phyloP scores from a whole-genome alignment of 2,888 invertebrate species.

The Dugesia japonica region DNA sequence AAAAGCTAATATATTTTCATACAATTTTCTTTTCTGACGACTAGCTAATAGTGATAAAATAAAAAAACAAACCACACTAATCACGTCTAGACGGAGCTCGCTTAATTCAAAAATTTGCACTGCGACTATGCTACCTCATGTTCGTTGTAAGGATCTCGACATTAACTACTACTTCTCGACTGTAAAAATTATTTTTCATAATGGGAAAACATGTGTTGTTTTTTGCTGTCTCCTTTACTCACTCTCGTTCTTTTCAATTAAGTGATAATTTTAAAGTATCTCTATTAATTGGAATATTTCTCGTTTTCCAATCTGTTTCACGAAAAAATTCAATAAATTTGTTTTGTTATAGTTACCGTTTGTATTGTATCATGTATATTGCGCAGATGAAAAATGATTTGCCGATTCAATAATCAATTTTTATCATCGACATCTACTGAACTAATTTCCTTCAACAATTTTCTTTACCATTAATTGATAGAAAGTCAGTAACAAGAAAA shows the following conservation, averaged over 20 bases:
- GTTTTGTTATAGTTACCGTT: no score
- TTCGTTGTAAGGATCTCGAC: background rate
- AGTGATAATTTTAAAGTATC: background rate
- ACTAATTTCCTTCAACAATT: no score
- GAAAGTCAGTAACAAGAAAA: no score
- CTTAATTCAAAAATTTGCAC: background rate
- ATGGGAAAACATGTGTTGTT: background rate
- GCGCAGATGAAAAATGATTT: no score
- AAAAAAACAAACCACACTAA: slow-evolving; percentile 4
- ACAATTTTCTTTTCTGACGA: background rate
- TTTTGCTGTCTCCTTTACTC: background rate
- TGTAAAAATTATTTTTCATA: background rate
- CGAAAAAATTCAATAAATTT: no score
- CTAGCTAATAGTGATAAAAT: background rate
- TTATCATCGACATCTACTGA: no score
- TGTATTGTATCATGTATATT: no score
- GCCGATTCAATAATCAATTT: no score
- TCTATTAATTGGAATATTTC: background rate
- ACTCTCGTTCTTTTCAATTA: background rate
- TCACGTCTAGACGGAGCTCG: background rate
- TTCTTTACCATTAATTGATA: no score
- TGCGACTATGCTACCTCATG: slow-evolving; percentile 12
- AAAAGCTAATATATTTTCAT: background rate
- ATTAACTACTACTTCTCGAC: background rate
- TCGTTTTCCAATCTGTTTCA: no score